Conservation (phyloP, 2,113 vertebrate genomes). For the Monarcha castaneiventris region DNA sequence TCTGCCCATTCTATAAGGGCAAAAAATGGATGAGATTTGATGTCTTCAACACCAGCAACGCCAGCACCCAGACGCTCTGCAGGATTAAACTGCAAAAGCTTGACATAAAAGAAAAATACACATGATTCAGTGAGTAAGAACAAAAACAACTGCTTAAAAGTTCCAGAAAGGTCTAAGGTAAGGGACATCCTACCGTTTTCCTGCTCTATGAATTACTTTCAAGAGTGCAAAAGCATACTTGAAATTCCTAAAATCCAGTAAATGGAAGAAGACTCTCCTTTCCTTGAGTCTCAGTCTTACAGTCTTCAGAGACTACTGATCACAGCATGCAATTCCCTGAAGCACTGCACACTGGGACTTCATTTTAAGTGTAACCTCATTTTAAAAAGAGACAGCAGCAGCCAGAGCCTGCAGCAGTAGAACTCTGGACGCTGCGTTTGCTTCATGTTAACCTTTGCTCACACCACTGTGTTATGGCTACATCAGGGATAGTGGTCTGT, state of each 20-base stretch:
- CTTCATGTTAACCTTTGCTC: conserved; percentile 41
- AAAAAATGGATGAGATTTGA: conserved; percentile 98
- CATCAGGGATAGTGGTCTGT: not conserved
- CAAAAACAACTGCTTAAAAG: conserved; percentile 56
- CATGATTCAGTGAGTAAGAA: conserved; percentile 48
- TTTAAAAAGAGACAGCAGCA: conserved; percentile 7
- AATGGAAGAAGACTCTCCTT: conserved; percentile 48
- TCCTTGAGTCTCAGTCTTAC: conserved; percentile 39
- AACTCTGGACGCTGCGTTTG: not conserved
- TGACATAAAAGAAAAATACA: conserved; percentile 37
- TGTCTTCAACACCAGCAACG: conserved; percentile 91
- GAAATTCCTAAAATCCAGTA: conserved; percentile 54
- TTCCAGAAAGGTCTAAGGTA: conserved; percentile 63
- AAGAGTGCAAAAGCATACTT: conserved; percentile 46
- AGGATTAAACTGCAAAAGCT: conserved; percentile 97
- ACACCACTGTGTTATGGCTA: not conserved
- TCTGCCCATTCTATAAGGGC: conserved; percentile 84
- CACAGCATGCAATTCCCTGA: conserved; percentile 62
- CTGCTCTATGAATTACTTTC: conserved; percentile 50
- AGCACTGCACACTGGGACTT: conserved; percentile 42
- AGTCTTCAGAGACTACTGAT: conserved; percentile 64
- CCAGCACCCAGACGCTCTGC: conserved; percentile 91
- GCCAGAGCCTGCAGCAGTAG: not conserved
- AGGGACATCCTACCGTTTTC: conserved; percentile 54
- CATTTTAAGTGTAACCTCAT: conserved; percentile 42